phyloP scores from a whole-genome alignment of 2,888 invertebrate species.

The Beris morrisii region DNA sequence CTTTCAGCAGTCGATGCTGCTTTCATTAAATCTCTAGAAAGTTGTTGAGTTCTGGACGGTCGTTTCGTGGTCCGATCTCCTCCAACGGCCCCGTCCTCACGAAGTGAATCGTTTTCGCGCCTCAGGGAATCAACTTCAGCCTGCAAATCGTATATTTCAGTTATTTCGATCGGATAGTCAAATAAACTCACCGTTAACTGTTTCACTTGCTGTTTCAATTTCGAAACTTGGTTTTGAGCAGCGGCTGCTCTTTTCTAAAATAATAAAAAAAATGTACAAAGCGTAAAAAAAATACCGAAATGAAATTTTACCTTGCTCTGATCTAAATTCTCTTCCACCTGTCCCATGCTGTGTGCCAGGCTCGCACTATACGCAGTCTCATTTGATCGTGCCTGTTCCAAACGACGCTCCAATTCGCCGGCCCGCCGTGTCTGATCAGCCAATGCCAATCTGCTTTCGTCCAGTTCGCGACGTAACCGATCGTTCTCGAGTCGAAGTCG shows the following conservation, averaged over 20 bases:
- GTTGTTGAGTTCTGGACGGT: constrained; percentile 57
- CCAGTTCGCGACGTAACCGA: constrained; percentile 61
- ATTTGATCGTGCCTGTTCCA: constrained; percentile 58
- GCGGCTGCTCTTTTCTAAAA: constrained; percentile 63
- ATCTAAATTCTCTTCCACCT: constrained; percentile 63
- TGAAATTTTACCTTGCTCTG: constrained; percentile 58
- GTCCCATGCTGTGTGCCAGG: constrained; percentile 61
- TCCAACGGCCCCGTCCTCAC: constrained; percentile 58
- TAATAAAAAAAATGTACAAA: constrained; percentile 45
- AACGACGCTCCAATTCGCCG: constrained; percentile 60
- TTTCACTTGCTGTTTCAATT: constrained; percentile 71
- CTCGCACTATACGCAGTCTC: constrained; percentile 61
- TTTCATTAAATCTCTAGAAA: constrained; percentile 63
- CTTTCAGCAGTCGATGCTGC: constrained; percentile 68
- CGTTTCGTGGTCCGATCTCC: constrained; percentile 47
- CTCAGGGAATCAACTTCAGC: constrained; percentile 58
- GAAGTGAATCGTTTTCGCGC: constrained; percentile 59
- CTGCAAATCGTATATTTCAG: constrained; percentile 48
- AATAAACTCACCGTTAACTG: constrained; percentile 63
- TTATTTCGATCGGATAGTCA: not conserved
- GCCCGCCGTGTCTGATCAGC: constrained; percentile 60
- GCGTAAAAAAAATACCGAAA: not conserved
- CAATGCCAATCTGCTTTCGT: constrained; percentile 59
- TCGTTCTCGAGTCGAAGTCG: constrained; percentile 52
- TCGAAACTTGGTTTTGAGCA: constrained; percentile 65